Evolutionary conservation across 2,113 vertebrate genomes (phyloP), one percentile per base, ranked within the genome.

Genomic region (Amblyopsis rosae): DNA sequence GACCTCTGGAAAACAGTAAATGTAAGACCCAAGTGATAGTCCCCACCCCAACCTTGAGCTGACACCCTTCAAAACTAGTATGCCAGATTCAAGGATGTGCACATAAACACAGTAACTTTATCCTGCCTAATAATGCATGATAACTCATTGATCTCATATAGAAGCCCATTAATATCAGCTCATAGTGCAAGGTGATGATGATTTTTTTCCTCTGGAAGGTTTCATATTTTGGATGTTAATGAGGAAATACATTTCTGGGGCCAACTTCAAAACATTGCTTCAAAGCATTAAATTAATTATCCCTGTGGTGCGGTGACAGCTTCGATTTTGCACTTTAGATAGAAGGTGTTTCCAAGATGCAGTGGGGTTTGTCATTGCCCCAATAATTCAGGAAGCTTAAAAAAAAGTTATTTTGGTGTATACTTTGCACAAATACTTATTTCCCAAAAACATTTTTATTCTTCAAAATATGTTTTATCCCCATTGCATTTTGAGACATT

Each of bases 11-110:
- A 82, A 70, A 59, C 46, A 69, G 81, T 86, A 88, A 88, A 89
- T 86, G 81, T 79, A 67, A 73, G 76, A 79, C 73, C 67, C 59
- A 2, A 12, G 74, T 58, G 77, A 76, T 79, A 61, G 7, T 67
- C 73, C 56, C 46, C 13, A n/a, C n/a, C 16, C 71, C 67, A 80
- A 87, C 85, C 84, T 88, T 86, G 82, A 86, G 74, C 60, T 4
- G 6, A 48, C 65, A 17, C 82, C 77, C 81, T n/a, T 12, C 73
- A 72, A 83, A 73, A 56, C 64, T 19, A 68, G 64, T 19, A 17
- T 35, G 64, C 17, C 53, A 60, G 35, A 69, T 26, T 5, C 0
- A 10, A 12, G 59, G 33, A 19, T 3, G 19, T 70, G 58, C 55
- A 69, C 53, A 59, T 45, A 74, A 82, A 86, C 47, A 64, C 9